A percentile compares a stretch with the other conserved stretches of the same genome.
Conservation (phyloP, 2,888 invertebrate species). For the Anthoptus insignis region DNA sequence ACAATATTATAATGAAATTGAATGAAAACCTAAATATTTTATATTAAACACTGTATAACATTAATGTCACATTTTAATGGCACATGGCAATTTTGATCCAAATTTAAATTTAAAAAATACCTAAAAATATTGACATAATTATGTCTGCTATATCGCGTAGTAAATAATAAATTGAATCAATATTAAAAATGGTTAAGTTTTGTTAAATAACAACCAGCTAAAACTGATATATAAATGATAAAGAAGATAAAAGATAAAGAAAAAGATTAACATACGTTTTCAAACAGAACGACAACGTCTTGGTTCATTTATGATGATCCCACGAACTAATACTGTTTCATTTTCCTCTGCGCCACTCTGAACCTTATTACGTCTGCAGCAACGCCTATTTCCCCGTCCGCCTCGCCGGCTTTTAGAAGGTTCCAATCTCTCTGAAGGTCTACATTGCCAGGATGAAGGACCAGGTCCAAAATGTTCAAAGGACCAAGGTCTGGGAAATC, state of each 20-base stretch:
- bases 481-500: background rate
- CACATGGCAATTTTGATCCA: too few species aligned
- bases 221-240: too few species aligned
- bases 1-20: too few species aligned
- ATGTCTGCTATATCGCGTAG: too few species aligned
- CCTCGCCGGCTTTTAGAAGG: background rate
- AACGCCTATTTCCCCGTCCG: constrained; percentile 12
- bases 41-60: too few species aligned
- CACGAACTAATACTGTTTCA: constrained; percentile 24
- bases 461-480: background rate
- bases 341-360: background rate
- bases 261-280: constrained; percentile 13
- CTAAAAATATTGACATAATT: too few species aligned
- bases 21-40: too few species aligned
- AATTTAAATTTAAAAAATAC: too few species aligned
- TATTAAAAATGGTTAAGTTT: too few species aligned
- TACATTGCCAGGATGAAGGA: background rate
- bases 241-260: constrained; percentile 1
- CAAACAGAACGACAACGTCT: constrained; percentile 25
- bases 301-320: constrained; percentile 12
- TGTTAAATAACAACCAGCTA: too few species aligned
- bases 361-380: constrained; percentile 9
- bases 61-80: too few species aligned
- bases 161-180: too few species aligned
- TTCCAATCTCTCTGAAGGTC: background rate